These are phyloP conservation scores for Drosophila willistoni DNA, from an alignment of 1,140 invertebrate genomes.

Conservation along the genomic window DNA sequence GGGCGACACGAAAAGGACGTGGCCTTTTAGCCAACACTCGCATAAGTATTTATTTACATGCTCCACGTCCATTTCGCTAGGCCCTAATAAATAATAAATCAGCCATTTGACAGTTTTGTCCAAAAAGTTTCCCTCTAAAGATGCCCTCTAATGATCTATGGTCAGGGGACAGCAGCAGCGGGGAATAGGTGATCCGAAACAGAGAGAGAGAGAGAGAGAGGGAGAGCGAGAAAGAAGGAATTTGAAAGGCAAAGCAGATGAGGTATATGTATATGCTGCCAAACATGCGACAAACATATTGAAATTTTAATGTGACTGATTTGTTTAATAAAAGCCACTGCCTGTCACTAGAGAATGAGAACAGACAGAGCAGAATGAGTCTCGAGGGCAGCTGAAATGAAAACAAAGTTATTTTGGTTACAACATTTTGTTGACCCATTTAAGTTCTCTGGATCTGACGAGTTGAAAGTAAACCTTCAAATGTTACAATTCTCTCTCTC, in stretches of 20 bases:
- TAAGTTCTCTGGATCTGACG: not conserved
- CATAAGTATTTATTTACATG: slow-evolving; percentile 17
- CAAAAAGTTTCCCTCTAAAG: slow-evolving; percentile 30
- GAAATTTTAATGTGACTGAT: slow-evolving; percentile 51
- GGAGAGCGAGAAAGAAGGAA: no score
- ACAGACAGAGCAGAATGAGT: slow-evolving; percentile 43
- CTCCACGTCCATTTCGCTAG: slow-evolving; percentile 23
- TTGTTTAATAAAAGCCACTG: slow-evolving; percentile 43
- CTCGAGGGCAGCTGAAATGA: slow-evolving; percentile 19
- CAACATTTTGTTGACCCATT: slow-evolving; percentile 45
- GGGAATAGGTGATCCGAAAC: slow-evolving; percentile 6
- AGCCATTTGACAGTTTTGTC: slow-evolving; percentile 50
- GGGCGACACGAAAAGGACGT: not conserved
- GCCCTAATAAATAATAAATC: slow-evolving; percentile 64
- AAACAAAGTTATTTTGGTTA: slow-evolving; percentile 60
- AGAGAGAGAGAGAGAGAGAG: not conserved
- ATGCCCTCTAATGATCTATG: not conserved
- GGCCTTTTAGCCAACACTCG: slow-evolving; percentile 19
- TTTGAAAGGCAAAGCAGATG: no score
- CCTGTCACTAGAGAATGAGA: slow-evolving; percentile 22
- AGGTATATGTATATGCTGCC: not conserved
- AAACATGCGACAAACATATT: slow-evolving; percentile 34
- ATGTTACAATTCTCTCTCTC: not conserved
- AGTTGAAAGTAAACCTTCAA: not conserved
- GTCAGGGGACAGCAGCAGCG: not conserved